Percentiles rank a stretch among this genome's conserved stretches.
Evolutionary conservation across 2,888 invertebrate species (phyloP).

Genomic region (Chrysolina americana): DNA sequence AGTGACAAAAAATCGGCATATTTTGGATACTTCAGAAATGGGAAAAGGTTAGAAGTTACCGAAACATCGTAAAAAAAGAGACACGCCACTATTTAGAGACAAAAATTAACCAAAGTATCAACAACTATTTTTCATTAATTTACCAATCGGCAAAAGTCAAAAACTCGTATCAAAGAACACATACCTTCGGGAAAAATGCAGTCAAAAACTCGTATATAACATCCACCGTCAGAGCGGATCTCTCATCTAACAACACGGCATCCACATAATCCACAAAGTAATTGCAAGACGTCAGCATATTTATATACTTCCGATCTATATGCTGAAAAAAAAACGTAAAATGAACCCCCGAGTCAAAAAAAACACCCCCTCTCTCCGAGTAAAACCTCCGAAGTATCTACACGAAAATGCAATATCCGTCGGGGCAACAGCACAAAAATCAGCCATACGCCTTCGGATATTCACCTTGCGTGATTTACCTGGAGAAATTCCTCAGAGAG

Average conservation of each 20-base stretch:
- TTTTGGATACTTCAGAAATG: no score
- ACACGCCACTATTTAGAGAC: no score
- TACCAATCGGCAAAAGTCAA: no score
- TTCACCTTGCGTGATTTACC: background rate
- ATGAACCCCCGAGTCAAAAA: slow-evolving; percentile 6
- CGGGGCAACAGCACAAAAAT: background rate
- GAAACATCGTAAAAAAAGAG: no score
- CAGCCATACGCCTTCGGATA: background rate
- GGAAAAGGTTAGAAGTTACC: no score
- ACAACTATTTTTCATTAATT: no score
- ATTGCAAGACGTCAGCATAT: slow-evolving; percentile 85
- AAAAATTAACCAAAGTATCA: no score
- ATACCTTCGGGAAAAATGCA: slow-evolving; percentile 91
- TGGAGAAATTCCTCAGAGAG: background rate
- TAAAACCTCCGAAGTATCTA: background rate
- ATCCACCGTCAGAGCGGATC: slow-evolving; percentile 86
- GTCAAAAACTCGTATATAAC: slow-evolving; percentile 90
- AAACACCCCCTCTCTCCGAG: background rate
- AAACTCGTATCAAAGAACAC: slow-evolving; percentile 35
- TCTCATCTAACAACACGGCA: slow-evolving; percentile 89
- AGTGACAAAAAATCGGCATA: no score
- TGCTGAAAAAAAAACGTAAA: slow-evolving; percentile 71
- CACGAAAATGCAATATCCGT: background rate
- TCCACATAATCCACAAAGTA: slow-evolving; percentile 92
- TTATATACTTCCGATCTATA: slow-evolving; percentile 85